These are phyloP conservation scores for Parnassius smintheus DNA, from an alignment of 2,888 invertebrate genomes.

Conservation along the genomic window DNA sequence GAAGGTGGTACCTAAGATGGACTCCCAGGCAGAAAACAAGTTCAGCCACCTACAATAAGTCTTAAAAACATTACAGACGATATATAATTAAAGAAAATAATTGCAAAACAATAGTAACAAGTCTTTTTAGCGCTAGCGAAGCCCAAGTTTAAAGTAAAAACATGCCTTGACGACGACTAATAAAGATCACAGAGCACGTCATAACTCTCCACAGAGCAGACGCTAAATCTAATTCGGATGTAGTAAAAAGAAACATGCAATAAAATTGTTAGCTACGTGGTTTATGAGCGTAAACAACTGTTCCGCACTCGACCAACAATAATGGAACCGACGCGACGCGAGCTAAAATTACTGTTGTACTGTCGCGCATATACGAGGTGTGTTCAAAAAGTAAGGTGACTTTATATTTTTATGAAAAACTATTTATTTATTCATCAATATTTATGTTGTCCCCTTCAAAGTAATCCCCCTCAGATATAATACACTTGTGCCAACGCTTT, in stretches of 20 bases:
- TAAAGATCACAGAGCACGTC: conserved; percentile 13
- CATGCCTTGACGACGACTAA: neutral
- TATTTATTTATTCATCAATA: too few species aligned
- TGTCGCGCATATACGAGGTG: conserved; percentile 5
- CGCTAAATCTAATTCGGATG: conserved; percentile 57
- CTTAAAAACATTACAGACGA: too few species aligned
- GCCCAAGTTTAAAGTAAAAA: neutral
- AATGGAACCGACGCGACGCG: neutral
- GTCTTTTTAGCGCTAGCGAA: neutral
- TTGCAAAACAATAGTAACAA: too few species aligned
- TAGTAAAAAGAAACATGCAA: conserved; percentile 59
- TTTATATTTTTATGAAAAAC: too few species aligned
- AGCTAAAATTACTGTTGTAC: conserved; percentile 9
- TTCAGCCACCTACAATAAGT: too few species aligned
- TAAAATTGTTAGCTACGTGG: conserved; percentile 40
- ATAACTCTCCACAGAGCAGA: conserved; percentile 23
- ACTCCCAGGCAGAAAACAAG: too few species aligned
- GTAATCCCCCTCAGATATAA: too few species aligned
- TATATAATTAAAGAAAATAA: too few species aligned
- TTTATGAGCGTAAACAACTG: conserved; percentile 46
- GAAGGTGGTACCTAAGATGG: too few species aligned
- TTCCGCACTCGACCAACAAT: conserved; percentile 16
- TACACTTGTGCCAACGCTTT: too few species aligned
- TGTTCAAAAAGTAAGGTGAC: too few species aligned
- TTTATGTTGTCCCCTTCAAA: too few species aligned